Percentiles rank a stretch among this genome's conserved stretches.
phyloP scores from a whole-genome alignment of 2,113 vertebrate genomes.

The Syngnathus floridae region DNA sequence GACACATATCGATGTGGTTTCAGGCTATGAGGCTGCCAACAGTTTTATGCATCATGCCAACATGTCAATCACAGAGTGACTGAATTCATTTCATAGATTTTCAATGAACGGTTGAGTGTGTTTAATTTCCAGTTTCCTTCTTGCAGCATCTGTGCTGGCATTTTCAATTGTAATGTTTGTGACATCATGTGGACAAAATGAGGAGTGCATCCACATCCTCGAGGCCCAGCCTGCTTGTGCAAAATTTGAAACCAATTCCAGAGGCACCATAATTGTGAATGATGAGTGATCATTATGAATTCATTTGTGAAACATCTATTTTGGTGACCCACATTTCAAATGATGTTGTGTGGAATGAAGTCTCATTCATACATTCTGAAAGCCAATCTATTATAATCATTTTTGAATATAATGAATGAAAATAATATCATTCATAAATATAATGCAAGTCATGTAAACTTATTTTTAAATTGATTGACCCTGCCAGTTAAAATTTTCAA shows the following conservation, averaged over 20 bases:
- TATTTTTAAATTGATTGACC: too few relatives aligned
- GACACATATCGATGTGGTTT: slow-evolving; percentile 25
- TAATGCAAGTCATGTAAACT: too few relatives aligned
- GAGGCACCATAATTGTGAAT: too few relatives aligned
- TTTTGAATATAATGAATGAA: too few relatives aligned
- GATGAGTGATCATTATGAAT: too few relatives aligned
- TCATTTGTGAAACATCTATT: too few relatives aligned
- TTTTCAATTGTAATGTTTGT: slow-evolving; percentile 64
- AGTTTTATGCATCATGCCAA: slow-evolving; percentile 40
- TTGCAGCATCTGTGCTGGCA: not conserved
- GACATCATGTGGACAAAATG: slow-evolving; percentile 66
- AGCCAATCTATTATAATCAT: too few relatives aligned
- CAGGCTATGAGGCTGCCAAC: slow-evolving; percentile 25
- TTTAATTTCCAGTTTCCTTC: slow-evolving; percentile 6
- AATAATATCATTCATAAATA: too few relatives aligned
- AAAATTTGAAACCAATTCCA: not conserved
- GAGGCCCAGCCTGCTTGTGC: not conserved
- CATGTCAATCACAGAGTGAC: slow-evolving; percentile 35
- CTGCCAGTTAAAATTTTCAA: too few relatives aligned
- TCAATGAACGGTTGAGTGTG: not conserved
- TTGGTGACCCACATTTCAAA: too few relatives aligned
- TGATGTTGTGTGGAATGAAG: too few relatives aligned
- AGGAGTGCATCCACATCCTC: slow-evolving; percentile 38
- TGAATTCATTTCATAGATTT: slow-evolving; percentile 12
- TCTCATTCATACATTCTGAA: too few relatives aligned